Conservation (phyloP, 2,888 invertebrate genomes). For the Adineta ricciae region DNA sequence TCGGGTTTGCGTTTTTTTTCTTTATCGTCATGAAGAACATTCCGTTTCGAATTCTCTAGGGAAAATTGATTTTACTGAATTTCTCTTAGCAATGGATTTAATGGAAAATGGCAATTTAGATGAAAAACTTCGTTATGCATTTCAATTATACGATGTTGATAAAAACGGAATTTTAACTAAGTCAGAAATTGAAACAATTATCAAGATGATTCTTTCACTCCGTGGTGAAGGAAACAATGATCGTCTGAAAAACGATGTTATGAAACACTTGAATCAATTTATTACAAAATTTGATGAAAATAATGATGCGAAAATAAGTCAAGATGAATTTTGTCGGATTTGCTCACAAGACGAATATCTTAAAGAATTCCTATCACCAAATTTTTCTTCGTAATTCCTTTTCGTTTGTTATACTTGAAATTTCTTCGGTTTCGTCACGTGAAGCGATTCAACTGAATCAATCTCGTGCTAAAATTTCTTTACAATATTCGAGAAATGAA, state of each 20-base stretch:
- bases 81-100: neutral
- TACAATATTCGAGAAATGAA: no score
- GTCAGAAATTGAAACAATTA: neutral
- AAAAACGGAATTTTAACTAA: neutral
- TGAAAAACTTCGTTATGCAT: neutral
- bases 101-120: neutral
- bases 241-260: neutral
- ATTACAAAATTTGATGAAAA: neutral
- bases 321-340: neutral
- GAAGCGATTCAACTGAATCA: no score
- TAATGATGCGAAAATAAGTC: neutral
- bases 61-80: constrained; percentile 5
- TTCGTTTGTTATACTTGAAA: neutral
- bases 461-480: no score
- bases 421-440: neutral
- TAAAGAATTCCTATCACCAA: neutral
- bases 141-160: neutral
- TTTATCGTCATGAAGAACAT: neutral
- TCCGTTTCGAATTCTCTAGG: neutral
- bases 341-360: constrained; percentile 1
- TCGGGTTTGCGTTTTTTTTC: neutral
- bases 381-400: neutral
- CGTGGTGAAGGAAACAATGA: neutral
- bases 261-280: neutral
- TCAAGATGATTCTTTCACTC: neutral